These are phyloP conservation scores for Xanthia togata DNA, from an alignment of 2,888 invertebrate genomes.

Conservation along the genomic window DNA sequence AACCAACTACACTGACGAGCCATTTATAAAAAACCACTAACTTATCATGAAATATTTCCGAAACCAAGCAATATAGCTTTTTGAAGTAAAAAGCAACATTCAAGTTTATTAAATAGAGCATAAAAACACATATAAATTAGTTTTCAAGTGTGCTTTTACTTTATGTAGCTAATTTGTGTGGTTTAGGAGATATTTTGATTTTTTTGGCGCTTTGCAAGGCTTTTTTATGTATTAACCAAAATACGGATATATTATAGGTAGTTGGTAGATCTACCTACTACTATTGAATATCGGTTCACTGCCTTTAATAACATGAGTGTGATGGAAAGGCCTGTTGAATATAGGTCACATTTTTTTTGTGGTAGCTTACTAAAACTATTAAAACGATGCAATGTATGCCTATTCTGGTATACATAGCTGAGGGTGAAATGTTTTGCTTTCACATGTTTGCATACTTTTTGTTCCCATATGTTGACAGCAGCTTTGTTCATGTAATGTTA, in stretches of 20 bases:
- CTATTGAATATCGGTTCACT: constrained; percentile 35
- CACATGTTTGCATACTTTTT: neutral
- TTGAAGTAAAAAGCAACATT: no score
- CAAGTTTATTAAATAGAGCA: no score
- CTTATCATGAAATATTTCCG: no score
- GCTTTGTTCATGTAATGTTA: neutral
- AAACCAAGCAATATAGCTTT: no score
- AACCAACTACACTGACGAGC: no score
- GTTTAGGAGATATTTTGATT: no score
- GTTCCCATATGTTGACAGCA: neutral
- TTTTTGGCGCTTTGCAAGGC: no score
- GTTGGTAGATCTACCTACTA: neutral
- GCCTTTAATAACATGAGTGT: constrained; percentile 47
- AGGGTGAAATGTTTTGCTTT: neutral
- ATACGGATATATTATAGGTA: neutral
- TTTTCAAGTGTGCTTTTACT: no score
- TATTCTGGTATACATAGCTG: neutral
- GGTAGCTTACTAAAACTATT: constrained; percentile 11
- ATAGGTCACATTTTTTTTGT: constrained; percentile 45
- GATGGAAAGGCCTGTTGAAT: constrained; percentile 32
- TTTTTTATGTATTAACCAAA: neutral
- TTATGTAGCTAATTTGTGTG: no score
- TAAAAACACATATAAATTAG: no score
- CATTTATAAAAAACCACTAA: no score
- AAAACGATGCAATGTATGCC: constrained; percentile 28